Percentiles rank a stretch among this genome's conserved stretches.
These are phyloP conservation scores for Sesamia nonagrioides DNA, from an alignment of 1,140 invertebrate species.

Conservation along the genomic window DNA sequence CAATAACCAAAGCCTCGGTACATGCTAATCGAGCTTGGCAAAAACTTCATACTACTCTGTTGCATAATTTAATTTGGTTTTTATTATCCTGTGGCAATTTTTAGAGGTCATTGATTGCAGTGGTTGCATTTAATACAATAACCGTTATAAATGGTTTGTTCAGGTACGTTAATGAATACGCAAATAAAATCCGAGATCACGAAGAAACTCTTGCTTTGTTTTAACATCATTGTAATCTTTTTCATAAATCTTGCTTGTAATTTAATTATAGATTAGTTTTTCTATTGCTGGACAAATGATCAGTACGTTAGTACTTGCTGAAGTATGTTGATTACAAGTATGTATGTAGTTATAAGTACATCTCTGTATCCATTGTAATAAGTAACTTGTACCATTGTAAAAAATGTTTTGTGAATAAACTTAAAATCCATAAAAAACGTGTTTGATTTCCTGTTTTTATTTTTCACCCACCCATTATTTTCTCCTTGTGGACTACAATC, in stretches of 20 bases:
- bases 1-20: constrained; percentile 36
- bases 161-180: constrained; percentile 33
- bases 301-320: not conserved
- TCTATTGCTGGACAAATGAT: not conserved
- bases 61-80: constrained; percentile 41
- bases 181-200: constrained; percentile 15
- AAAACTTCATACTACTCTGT: constrained; percentile 28
- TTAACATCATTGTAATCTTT: not conserved
- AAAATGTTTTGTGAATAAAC: not conserved
- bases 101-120: constrained; percentile 26
- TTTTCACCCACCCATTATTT: too few species aligned
- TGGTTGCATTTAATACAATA: constrained; percentile 9
- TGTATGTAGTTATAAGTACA: not conserved
- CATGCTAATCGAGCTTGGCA: constrained; percentile 34
- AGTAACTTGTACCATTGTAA: not conserved
- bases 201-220: constrained; percentile 25
- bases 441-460: not conserved
- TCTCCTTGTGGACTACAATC: too few species aligned
- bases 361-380: not conserved
- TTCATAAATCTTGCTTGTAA: not conserved
- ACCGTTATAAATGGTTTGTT: constrained; percentile 25
- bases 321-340: not conserved
- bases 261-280: not conserved
- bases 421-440: not conserved
- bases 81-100: constrained; percentile 11